Conservation (phyloP, 2,888 invertebrate genomes). For the Trissonchulus sp. region DNA sequence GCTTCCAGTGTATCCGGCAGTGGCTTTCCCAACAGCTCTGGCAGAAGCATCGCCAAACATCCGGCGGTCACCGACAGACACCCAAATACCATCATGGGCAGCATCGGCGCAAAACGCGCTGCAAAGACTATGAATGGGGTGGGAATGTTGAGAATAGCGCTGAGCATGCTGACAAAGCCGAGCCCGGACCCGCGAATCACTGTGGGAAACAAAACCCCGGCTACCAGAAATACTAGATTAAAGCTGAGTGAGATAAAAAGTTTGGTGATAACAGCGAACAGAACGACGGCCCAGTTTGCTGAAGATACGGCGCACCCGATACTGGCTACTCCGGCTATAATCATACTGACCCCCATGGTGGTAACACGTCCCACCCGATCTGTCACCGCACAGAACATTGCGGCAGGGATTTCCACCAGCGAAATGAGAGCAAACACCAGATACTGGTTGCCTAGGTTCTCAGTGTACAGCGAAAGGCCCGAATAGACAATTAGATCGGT, state of each 20-base stretch:
- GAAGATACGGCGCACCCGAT: background rate
- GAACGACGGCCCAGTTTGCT: background rate
- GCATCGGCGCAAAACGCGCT: background rate
- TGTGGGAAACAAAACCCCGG: constrained; percentile 10
- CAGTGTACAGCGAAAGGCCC: background rate
- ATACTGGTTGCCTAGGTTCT: constrained; percentile 19
- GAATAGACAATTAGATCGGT: constrained; percentile 13
- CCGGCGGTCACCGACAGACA: background rate
- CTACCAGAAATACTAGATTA: background rate
- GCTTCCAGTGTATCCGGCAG: no score
- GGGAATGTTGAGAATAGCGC: constrained; percentile 1
- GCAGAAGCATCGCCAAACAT: background rate
- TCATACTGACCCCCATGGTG: background rate
- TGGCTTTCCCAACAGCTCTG: constrained; percentile 2
- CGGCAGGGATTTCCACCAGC: constrained; percentile 14
- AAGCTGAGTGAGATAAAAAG: background rate
- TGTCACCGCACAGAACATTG: background rate
- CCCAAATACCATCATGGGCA: background rate
- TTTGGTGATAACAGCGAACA: constrained; percentile 7
- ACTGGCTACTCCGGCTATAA: constrained; percentile 2
- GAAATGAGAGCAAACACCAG: background rate
- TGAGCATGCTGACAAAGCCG: background rate
- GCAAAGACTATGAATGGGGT: constrained; percentile 17
- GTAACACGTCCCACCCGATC: background rate
- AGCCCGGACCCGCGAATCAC: constrained; percentile 7